Evolutionary conservation across 2,888 invertebrate genomes (phyloP), one percentile per base, ranked within the genome.

Genomic region (Nymphalis urticae): DNA sequence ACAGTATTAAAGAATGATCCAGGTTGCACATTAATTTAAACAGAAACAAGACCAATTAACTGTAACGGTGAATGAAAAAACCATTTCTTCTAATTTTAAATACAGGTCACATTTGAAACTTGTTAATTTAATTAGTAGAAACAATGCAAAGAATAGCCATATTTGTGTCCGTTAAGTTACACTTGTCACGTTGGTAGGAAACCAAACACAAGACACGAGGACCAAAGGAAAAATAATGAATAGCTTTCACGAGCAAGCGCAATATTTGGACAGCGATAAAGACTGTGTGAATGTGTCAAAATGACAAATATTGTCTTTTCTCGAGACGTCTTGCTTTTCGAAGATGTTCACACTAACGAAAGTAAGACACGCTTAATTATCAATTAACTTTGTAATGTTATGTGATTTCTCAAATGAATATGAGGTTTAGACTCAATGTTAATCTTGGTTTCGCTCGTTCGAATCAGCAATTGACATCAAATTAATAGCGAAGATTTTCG

Each of bases 211-310:
- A 83, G 78, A 79, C 81, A 79, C 80, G 80, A 84, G 85, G 82
- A 82, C 83, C 83, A 83, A 58, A 80, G 78, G 77, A 81, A 85
- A 89, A 90, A 90, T 90, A 88, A 79, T 88, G 86, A 87, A 90
- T 87, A 85, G 83, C 88, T 89, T 91, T 91, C 89, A 88, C 90
- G 86, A 82, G 83, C 84, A 92, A 90, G 87, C 90, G 87, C 81
- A 77, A 92, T 90, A 87, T 92, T 89, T 89, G 86, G 75, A 79
- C 84, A 85, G 82, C 83, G 92, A 92, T 92, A 92, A 92, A 89
- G 84, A 79, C 84, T 89, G 89, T 90, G 90, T 92, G 92, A 93
- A 92, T 92, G 90, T 90, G 92, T 91, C 92, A 93, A 93, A 93
- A 92, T 85, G 87, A 87, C 87, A 90, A 90, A 89, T 90, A 92